A percentile compares a stretch with the other conserved stretches of the same genome.
Evolutionary conservation across 2,888 invertebrate genomes (phyloP).

Genomic region (Polyommatus icarus): DNA sequence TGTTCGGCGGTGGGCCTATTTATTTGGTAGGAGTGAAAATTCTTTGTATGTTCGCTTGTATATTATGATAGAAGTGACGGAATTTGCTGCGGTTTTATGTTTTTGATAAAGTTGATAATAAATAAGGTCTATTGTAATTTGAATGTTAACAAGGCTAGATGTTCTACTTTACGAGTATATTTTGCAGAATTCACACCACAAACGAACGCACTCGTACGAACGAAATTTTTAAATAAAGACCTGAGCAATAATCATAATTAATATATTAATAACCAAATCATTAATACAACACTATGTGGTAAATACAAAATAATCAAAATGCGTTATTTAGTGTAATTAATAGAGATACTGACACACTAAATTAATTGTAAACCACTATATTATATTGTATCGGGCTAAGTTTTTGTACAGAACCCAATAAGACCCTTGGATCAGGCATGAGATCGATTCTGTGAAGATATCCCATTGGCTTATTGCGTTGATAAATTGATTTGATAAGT

Average conservation of each 20-base stretch:
- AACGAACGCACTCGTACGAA: too few species aligned
- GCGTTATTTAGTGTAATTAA: not conserved
- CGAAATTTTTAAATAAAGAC: too few species aligned
- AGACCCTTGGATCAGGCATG: not conserved
- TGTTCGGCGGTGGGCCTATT: not conserved
- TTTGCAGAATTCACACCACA: too few species aligned
- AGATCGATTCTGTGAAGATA: not conserved
- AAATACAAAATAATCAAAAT: not conserved
- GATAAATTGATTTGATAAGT: slow-evolving; percentile 17
- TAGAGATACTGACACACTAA: not conserved
- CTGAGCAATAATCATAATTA: too few species aligned
- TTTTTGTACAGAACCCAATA: slow-evolving; percentile 10
- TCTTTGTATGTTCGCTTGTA: not conserved
- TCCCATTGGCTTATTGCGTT: slow-evolving; percentile 12
- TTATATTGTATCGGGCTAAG: not conserved
- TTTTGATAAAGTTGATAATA: too few species aligned
- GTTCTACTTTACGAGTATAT: too few species aligned
- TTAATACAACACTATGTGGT: too few species aligned
- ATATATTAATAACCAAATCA: too few species aligned
- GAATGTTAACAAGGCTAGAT: too few species aligned
- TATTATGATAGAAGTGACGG: not conserved
- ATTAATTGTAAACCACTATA: not conserved
- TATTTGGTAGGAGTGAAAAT: not conserved
- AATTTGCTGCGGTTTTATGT: not conserved
- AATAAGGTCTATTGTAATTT: too few species aligned